phyloP scores from a whole-genome alignment of 1,140 invertebrate genomes.

The Lethocerus indicus region DNA sequence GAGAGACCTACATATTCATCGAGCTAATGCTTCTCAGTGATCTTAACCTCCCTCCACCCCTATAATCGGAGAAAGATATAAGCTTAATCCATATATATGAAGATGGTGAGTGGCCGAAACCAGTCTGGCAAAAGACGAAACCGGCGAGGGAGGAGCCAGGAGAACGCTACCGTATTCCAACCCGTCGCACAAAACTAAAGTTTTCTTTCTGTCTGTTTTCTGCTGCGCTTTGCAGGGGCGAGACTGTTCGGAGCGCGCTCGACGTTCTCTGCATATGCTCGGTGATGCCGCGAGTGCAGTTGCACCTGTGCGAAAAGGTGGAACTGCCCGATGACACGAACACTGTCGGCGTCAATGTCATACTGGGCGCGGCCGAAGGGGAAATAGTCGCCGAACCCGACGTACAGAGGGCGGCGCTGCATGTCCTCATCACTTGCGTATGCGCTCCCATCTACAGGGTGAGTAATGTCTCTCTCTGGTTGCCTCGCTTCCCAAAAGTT shows the following conservation, averaged over 20 bases:
- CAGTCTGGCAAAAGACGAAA: no score
- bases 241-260: constrained; percentile 75
- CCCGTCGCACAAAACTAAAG: background rate
- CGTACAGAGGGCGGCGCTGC: constrained; percentile 76
- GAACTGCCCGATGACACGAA: constrained; percentile 54
- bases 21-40: no score
- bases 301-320: constrained; percentile 60
- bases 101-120: no score
- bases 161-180: background rate
- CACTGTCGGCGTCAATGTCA: constrained; percentile 43
- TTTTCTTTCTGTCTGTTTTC: no score
- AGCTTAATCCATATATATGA: no score
- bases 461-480: constrained; percentile 19
- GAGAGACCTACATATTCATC: no score
- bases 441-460: constrained; percentile 77
- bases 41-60: no score
- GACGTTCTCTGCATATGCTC: constrained; percentile 82
- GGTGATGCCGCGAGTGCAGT: constrained; percentile 72
- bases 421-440: constrained; percentile 80
- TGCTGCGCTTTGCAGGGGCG: constrained; percentile 38
- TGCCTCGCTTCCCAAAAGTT: background rate
- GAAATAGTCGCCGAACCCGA: constrained; percentile 79
- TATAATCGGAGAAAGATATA: no score
- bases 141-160: no score
- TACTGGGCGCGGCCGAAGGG: constrained; percentile 67